A percentile compares a stretch with the other conserved stretches of the same genome.
Conservation (phyloP, 1,140 invertebrate species). For the Halyomorpha halys region DNA sequence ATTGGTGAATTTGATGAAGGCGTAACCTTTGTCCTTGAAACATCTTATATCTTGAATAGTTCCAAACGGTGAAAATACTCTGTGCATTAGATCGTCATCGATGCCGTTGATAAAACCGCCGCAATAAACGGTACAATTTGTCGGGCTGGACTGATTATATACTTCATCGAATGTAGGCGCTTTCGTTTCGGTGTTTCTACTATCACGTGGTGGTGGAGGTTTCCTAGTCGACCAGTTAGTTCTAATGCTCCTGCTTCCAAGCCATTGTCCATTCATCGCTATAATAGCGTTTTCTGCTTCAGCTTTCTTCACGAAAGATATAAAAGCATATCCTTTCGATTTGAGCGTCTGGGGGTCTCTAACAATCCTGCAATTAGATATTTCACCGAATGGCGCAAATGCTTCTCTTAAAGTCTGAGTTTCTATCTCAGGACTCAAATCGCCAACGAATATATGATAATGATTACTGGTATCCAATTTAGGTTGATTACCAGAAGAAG, state of each 20-base stretch:
- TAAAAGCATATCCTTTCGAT: conserved; percentile 99
- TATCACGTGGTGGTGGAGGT: conserved; percentile 64
- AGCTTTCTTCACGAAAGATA: conserved; percentile 97
- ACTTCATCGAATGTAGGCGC: conserved; percentile 62
- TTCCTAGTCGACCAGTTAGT: conserved; percentile 99
- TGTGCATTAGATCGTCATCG: conserved; percentile 90
- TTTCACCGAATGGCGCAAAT: conserved; percentile 95
- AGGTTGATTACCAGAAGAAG: conserved; percentile 90
- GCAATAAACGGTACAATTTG: conserved; percentile 98
- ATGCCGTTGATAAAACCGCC: conserved; percentile 82
- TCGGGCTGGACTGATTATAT: conserved; percentile 93
- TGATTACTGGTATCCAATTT: conserved; percentile 98
- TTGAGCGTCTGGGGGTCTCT: conserved; percentile 96
- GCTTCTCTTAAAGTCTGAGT: conserved; percentile 93
- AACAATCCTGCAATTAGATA: conserved; percentile 98
- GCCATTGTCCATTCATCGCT: conserved; percentile 98
- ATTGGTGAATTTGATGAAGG: conserved; percentile 95
- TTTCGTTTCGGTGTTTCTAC: conserved; percentile 39
- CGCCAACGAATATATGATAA: conserved; percentile 98
- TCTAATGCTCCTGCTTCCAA: conserved; percentile 92
- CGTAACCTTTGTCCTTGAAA: conserved; percentile 99
- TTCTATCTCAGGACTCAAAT: conserved; percentile 97
- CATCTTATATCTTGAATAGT: conserved; percentile 93
- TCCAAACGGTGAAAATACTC: conserved; percentile 88
- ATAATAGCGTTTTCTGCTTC: conserved; percentile 96